A percentile compares a stretch with the other conserved stretches of the same genome.
phyloP scores from a whole-genome alignment of 2,888 invertebrate genomes.

The Drosophila affinis region DNA sequence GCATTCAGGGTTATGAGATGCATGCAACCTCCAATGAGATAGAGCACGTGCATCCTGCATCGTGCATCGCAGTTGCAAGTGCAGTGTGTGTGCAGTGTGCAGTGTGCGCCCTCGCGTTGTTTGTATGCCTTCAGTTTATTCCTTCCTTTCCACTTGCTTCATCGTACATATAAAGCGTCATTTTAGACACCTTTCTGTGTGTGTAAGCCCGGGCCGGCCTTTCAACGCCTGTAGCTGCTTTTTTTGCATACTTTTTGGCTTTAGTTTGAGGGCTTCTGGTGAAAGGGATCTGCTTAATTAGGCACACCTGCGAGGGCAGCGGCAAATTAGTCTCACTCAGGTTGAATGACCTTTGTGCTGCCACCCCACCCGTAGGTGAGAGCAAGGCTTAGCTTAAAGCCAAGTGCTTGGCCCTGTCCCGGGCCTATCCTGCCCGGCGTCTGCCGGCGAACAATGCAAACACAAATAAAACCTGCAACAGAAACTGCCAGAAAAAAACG shows the following conservation, averaged over 20 bases:
- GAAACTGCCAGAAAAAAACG: slow-evolving; percentile 45
- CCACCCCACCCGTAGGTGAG: slow-evolving; percentile 6
- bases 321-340: slow-evolving; percentile 62
- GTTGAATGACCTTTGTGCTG: slow-evolving; percentile 65
- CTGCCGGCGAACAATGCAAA: slow-evolving; percentile 52
- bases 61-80: slow-evolving; percentile 64
- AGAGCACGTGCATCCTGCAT: slow-evolving; percentile 67
- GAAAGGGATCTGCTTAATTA: slow-evolving; percentile 61
- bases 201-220: slow-evolving; percentile 36
- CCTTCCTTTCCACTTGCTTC: slow-evolving; percentile 1
- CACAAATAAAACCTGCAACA: slow-evolving; percentile 40
- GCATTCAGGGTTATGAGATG: slow-evolving; percentile 77
- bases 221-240: slow-evolving; percentile 47
- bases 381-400: neutral
- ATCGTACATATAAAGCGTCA: slow-evolving; percentile 69
- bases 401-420: slow-evolving; percentile 18
- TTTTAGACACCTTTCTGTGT: slow-evolving; percentile 74
- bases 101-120: slow-evolving; percentile 7
- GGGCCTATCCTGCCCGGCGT: neutral
- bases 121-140: slow-evolving; percentile 14
- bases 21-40: slow-evolving; percentile 66
- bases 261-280: slow-evolving; percentile 44
- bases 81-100: slow-evolving; percentile 20
- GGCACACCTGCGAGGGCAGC: slow-evolving; percentile 56
- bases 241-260: slow-evolving; percentile 49